Base-by-base conservation (phyloP, 1,140 invertebrate species). In the Bombus confusus region DNA sequence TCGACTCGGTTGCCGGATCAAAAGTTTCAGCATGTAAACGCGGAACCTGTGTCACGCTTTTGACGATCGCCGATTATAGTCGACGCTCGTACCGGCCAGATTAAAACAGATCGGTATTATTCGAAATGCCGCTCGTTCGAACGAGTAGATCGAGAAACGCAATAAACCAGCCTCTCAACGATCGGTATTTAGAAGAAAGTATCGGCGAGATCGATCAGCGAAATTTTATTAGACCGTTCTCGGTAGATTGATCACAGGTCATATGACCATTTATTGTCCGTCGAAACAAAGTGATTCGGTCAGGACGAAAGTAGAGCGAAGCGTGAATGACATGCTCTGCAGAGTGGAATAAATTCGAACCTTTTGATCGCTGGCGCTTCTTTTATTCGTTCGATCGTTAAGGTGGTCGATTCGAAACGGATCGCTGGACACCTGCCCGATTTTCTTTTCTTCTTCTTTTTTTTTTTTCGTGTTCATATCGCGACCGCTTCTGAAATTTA, bases 211-310 rank as follows among this genome's bases (percentile, higher is more conserved):
- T 28, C 73, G 66, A 59, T 43, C 25, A 31, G 39, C 22, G 62
- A 78, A 78, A 81, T 89, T 90, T 87, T 84, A 78, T 87, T 87
- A 74, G 84, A 66, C 59, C 71, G 74, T 62, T 52, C 34, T 69
- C 82, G 83, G 59, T 90, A 86, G 82, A 86, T 86, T 76, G 88
- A 81, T 88, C 83, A 86, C 89, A 86, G 83, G 68, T 73, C 75
- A 68, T 41, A 43, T 57, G 74, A 89, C 64, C 88, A 68, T 71
- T 87, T 87, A 87, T 86, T 80, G 83, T 81, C 68, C 75, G 82
- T 71, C 72, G 83, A 86, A 91, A 91, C 88, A 91, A 91, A 91
- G 89, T 86, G 89, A 90, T 86, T 86, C 74, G 82, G 69, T 43
- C 82, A 52, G 47, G 47, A 52, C 68, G 66, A 85, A 90, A 87